Evolutionary conservation across 2,797 vertebrate genomes (phyloP), one percentile per base, ranked within the genome.

Genomic region (Halcyon chelicuti): DNA sequence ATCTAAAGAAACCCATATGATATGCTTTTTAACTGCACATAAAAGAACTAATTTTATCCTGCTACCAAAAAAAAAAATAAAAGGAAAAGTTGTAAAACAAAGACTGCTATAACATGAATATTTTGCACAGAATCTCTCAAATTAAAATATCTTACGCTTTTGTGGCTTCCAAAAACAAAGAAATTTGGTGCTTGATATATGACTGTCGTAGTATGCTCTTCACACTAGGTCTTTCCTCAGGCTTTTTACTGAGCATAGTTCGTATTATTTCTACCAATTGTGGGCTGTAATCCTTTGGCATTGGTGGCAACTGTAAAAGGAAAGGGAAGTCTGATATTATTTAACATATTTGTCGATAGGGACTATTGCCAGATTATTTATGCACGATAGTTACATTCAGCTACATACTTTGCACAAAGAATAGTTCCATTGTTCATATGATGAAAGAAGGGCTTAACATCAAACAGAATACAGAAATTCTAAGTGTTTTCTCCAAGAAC

Each of bases 181-280:
- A 97, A 55, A 99, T 99, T 83, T 99, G 99, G 39, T 95, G 98
- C 96, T 99, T 99, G 97, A 99, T 99, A 90, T 99, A 99, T 0
- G 99, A 98, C 89, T 99, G 99, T n/a, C 99, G 97, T 55, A 99
- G 98, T 95, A 99, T 98, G 74, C 98, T 98, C 90, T 98, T 99
- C 68, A 99, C 99, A 39, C 99, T 99, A 0, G 99, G 99, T 78
- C 99, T 98, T 79, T 99, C 99, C 76, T 99, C 99, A 26, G 99
- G 99, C 76, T 97, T 99, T 96, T 99, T 99, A 95, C 98, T 99
- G 94, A 99, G 97, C 99, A 99, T 99, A 71, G 98, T 98, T 96
- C 97, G 98, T 94, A 99, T 99, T 89, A 99, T 97, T 81, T 98
- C 98, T 71, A 99, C 98, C 83, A 99, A 97, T 92, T 99, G 99